Evolutionary conservation across 2,888 invertebrate genomes (phyloP), one percentile per base, ranked within the genome.

Genomic region (Cataglyphis rosenhaueri): DNA sequence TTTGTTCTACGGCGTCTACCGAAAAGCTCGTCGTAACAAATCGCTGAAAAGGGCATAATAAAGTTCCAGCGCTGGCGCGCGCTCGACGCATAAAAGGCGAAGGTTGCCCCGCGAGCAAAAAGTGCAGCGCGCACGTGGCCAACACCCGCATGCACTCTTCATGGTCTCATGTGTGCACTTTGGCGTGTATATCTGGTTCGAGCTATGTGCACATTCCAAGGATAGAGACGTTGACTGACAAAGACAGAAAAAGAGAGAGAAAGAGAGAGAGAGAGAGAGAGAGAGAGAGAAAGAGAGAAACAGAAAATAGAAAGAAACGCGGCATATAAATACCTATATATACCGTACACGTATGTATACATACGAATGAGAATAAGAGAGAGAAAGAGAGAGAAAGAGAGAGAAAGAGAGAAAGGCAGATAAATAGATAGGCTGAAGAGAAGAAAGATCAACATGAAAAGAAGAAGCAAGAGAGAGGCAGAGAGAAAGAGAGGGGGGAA

Each of bases 81-180:
- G 74, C 65, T 29, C 29, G 79, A 81, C 81, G 75, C 82, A 89
- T 85, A 84, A 89, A 87, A 89, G 91, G 76, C 79, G 79, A 79
- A 79, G 74, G 78, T 59, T 62, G 83, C 55, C 73, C 78, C 81
- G 76, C 70, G 89, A 88, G 88, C 89, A 91, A 91, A 92, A 93
- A 92, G 86, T 91, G 90, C 88, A 90, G 71, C 88, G 91, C 92
- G 92, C 93, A 93, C 93, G 94, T 93, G 93, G 93, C 92, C 87
- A 85, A 91, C 91, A 91, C 93, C 92, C 93, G 93, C 93, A 91
- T 92, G 89, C 88, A 91, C 88, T 88, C 84, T 83, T 88, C 86
- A 88, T 79, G 84, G 83, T 85, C 79, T 82, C 74, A 76, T 85
- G 74, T 83, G 81, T 84, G 84, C 78, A 81, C 83, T 65, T 81